Percentiles rank a stretch among this genome's conserved stretches.
These are phyloP conservation scores for Actinernus sp. DNA, from an alignment of 92 coral and sea anemone species.

Conservation along the genomic window DNA sequence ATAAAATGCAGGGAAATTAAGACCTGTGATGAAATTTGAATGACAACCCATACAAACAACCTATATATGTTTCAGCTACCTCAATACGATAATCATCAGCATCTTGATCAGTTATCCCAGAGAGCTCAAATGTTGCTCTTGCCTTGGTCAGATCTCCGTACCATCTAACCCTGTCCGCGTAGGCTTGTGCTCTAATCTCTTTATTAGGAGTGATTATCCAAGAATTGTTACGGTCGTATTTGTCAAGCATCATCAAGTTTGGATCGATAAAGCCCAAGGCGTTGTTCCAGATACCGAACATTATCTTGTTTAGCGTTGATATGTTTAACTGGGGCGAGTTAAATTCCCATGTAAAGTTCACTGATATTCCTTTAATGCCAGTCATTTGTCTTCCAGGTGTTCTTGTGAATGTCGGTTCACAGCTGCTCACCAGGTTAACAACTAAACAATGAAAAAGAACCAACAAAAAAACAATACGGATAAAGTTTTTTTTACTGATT, in stretches of 20 bases:
- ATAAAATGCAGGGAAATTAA: no score
- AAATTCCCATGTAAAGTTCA: background rate
- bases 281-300: background rate
- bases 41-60: no score
- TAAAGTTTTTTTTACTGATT: no score
- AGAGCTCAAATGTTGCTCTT: background rate
- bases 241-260: background rate
- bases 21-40: no score
- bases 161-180: background rate
- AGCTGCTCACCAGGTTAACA: no score
- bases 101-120: background rate
- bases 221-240: background rate
- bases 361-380: background rate
- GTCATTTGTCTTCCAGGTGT: background rate
- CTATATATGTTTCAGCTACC: no score
- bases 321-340: background rate
- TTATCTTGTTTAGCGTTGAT: background rate
- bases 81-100: background rate
- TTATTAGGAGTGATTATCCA: background rate
- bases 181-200: background rate
- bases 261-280: background rate
- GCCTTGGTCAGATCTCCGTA: background rate
- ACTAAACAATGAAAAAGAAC: no score
- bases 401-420: no score
- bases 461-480: no score